Evolutionary conservation across 2,888 invertebrate genomes (phyloP), one percentile per base, ranked within the genome.

Genomic region (Hemithea aestivaria): DNA sequence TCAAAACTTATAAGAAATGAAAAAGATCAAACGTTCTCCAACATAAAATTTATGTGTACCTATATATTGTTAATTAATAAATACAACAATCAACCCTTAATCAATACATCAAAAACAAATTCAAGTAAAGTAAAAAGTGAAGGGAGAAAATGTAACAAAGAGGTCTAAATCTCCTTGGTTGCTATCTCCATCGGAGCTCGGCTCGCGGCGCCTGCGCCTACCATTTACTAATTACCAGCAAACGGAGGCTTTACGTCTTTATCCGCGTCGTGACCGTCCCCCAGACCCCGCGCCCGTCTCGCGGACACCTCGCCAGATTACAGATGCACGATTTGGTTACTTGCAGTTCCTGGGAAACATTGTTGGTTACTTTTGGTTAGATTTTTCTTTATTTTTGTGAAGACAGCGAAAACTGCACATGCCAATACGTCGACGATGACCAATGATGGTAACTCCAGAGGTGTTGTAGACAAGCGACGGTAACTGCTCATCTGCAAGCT

Each of bases 171-270:
- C n/a, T n/a, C n/a, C n/a, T n/a, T n/a, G n/a, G n/a, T n/a, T n/a
- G 16, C 16, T 35, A 40, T 40, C 40, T 32, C 27, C 27, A 40
- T 40, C 40, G 11, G 31, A 5, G 10, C 7, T 10, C 4, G 9
- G 37, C n/a, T 45, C 45, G 43, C 53, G 58, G 57, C 63, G 69
- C 62, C 58, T 62, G 58, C 56, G 56, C 58, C 45, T 43, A 39
- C 48, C 51, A 53, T 51, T 56, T 46, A 53, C 67, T 68, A 68
- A 68, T 68, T 67, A 67, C 63, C 51, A 25, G 44, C 40, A 35
- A 45, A 45, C 48, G 41, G 37, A 34, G 11, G 27, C n/a, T 32
- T 28, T 39, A 48, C 48, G 53, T 52, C 58, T 58, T 45, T 58
- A 58, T 58, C 40, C 38, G 21, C 28, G 22, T 65, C 67, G 67